Conservation (phyloP, 2,888 invertebrate genomes). For the Clostera curtula region DNA sequence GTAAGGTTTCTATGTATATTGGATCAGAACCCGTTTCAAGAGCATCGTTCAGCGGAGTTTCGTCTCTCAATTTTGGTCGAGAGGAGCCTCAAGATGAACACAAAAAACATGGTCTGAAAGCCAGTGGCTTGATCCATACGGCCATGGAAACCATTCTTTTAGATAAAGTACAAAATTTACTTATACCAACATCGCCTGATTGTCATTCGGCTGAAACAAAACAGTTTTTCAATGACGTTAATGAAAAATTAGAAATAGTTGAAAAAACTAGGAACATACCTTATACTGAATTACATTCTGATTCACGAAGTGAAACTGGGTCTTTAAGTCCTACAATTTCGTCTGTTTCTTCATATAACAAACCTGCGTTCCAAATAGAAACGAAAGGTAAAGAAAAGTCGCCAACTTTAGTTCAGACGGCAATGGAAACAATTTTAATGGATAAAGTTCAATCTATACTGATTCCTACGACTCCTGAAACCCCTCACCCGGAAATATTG, state of each 20-base stretch:
- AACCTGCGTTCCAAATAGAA: slow-evolving; percentile 14
- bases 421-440: slow-evolving; percentile 66
- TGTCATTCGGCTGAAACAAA: slow-evolving; percentile 30
- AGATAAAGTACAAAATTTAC: slow-evolving; percentile 65
- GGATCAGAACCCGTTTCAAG: slow-evolving; percentile 64
- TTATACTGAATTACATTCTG: slow-evolving; percentile 17
- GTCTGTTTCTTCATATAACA: slow-evolving; percentile 14
- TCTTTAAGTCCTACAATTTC: slow-evolving; percentile 4
- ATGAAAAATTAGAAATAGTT: slow-evolving; percentile 50
- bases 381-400: slow-evolving; percentile 12
- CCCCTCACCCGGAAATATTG: slow-evolving; percentile 10
- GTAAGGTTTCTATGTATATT: slow-evolving; percentile 62
- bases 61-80: slow-evolving; percentile 29
- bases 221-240: slow-evolving; percentile 59
- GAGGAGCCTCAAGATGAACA: slow-evolving; percentile 40
- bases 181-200: slow-evolving; percentile 55
- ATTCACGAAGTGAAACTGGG: slow-evolving; percentile 8
- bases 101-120: slow-evolving; percentile 40
- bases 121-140: slow-evolving; percentile 61
- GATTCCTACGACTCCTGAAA: slow-evolving; percentile 16
- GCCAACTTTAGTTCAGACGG: slow-evolving; percentile 42
- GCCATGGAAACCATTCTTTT: slow-evolving; percentile 75
- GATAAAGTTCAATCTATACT: slow-evolving; percentile 52
- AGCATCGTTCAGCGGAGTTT: slow-evolving; percentile 49
- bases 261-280: slow-evolving; percentile 33